A percentile compares a stretch with the other conserved stretches of the same genome.
Conservation (phyloP, 1,140 invertebrate species). For the Choristoneura fumiferana region DNA sequence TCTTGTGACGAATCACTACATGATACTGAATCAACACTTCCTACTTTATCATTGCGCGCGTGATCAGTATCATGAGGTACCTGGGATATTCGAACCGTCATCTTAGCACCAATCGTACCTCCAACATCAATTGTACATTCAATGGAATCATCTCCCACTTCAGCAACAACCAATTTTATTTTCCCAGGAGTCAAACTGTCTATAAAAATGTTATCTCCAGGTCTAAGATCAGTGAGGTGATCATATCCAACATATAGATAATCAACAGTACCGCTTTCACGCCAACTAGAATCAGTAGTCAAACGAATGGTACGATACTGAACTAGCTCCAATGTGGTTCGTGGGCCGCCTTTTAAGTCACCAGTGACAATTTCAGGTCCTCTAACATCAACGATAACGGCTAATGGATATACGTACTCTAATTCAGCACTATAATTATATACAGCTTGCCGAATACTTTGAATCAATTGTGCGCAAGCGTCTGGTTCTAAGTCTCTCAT, state of each 20-base stretch:
- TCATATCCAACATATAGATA: conserved; percentile 67
- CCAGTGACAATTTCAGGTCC: conserved; percentile 72
- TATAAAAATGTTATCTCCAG: conserved; percentile 53
- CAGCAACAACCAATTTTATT: conserved; percentile 55
- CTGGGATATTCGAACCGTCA: conserved; percentile 63
- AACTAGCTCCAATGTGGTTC: conserved; percentile 48
- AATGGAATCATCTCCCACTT: conserved; percentile 65
- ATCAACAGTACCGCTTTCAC: conserved; percentile 62
- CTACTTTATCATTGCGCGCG: conserved; percentile 30
- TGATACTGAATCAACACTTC: conserved; percentile 42
- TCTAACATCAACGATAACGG: conserved; percentile 65
- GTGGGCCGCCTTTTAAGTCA: conserved; percentile 58
- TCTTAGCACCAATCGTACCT: conserved; percentile 61
- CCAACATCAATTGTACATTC: conserved; percentile 56
- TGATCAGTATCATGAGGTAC: conserved; percentile 45
- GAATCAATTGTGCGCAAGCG: conserved; percentile 61
- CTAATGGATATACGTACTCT: conserved; percentile 70
- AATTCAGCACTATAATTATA: conserved; percentile 71
- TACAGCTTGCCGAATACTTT: conserved; percentile 69
- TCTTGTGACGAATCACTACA: conserved; percentile 46
- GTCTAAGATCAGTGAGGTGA: conserved; percentile 58
- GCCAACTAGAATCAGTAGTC: conserved; percentile 61
- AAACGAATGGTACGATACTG: conserved; percentile 50
- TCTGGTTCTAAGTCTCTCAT: conserved; percentile 67
- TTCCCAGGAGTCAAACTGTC: conserved; percentile 57